These are phyloP conservation scores for Catalaphyllia jardinei DNA, from an alignment of 64 coral and sea anemone genomes.

Conservation along the genomic window DNA sequence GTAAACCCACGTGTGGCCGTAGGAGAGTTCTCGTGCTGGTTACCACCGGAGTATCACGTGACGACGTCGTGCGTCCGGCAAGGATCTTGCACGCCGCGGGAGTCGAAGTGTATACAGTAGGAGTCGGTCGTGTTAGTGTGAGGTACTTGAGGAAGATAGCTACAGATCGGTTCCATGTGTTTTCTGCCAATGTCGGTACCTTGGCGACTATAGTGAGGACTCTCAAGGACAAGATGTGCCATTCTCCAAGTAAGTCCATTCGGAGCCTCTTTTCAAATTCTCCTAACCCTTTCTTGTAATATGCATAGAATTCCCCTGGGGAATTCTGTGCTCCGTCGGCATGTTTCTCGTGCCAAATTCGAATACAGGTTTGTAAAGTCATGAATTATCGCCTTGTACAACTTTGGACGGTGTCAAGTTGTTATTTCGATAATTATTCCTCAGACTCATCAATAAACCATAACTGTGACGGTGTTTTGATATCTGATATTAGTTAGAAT, in stretches of 20 bases:
- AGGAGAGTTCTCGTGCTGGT: conserved; percentile 38
- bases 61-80: conserved; percentile 35
- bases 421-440: no score
- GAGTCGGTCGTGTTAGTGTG: neutral
- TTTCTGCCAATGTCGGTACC: neutral
- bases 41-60: conserved; percentile 14
- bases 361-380: no score
- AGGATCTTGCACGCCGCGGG: conserved; percentile 20
- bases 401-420: no score
- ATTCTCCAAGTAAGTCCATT: conserved; percentile 35
- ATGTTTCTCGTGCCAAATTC: no score
- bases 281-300: neutral
- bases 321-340: no score
- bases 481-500: no score
- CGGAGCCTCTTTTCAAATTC: neutral
- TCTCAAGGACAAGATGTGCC: conserved; percentile 45
- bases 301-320: no score
- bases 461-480: no score
- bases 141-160: conserved; percentile 7
- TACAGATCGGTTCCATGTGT: conserved; percentile 33
- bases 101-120: conserved; percentile 39
- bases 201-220: conserved; percentile 30
- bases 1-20: conserved; percentile 35
- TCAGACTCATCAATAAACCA: no score
- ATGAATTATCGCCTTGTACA: no score